Evolutionary conservation across 2,113 vertebrate genomes (phyloP), one percentile per base, ranked within the genome.

Genomic region (Puntigrus tetrazona): DNA sequence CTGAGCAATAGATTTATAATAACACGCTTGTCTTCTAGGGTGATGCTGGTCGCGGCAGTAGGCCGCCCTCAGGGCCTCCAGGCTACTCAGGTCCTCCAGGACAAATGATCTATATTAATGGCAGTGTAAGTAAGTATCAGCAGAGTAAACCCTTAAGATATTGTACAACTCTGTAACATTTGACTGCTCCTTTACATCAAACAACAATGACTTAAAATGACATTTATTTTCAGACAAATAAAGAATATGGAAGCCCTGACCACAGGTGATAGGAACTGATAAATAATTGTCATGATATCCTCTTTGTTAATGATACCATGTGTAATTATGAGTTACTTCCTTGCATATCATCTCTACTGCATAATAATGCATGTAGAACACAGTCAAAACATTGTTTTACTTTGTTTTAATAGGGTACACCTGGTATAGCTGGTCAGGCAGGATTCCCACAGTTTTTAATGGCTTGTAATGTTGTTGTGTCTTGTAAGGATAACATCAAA

Each of bases 1-100:
- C 38, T 74, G 29, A 27, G 13, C 45, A 52, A 20, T 8, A 50
- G 4, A 9, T 31, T 4, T 76, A 63, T 61, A 14, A 3, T 41
- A 34, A 47, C 70, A 6, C 43, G 47, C 81, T 25, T 82, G 90
- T 85, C 5, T 88, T 8, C n/a, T 82, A 99, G 98, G 98, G 97
- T 7, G 91, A 93, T 0, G 92, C 92, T 50, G 97, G 98, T 7
- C 92, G 89, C 90, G 94, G 94, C 96, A 0, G 95, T 95, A 0
- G 94, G 91, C n/a, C n/a, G 0, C 89, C 78, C 25, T 96, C 95
- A 0, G 95, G 95, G 0, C 94, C 90, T 18, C 97, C 95, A 0
- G 95, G 95, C 94, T 90, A 5, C 95, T n/a, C 97, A 0, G 97
- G 97, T 6, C 94, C 95, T 29, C 97, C 97, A 0, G 97, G 97